These are phyloP conservation scores for Patella vulgata DNA, from an alignment of 1,140 invertebrate genomes.

Conservation along the genomic window DNA sequence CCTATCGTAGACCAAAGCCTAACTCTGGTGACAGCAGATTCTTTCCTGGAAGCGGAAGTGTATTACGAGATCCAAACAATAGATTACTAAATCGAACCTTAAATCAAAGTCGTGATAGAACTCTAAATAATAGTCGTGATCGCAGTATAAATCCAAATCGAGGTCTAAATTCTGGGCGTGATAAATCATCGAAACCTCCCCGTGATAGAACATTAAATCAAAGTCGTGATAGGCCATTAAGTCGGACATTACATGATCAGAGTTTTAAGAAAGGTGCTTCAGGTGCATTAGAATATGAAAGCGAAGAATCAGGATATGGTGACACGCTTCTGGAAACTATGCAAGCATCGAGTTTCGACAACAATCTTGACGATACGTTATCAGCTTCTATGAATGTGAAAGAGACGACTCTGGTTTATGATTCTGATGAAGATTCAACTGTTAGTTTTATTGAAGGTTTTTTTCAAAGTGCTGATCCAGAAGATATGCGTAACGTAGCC, in stretches of 20 bases:
- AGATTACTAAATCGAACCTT: background rate
- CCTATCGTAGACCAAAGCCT: too few species aligned
- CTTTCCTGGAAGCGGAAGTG: too few species aligned
- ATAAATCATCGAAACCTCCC: too few species aligned
- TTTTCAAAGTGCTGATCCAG: conserved; percentile 48
- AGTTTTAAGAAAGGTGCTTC: conserved; percentile 45
- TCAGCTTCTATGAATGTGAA: conserved; percentile 19
- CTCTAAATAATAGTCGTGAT: too few species aligned
- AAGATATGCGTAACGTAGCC: conserved; percentile 44
- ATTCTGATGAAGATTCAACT: conserved; percentile 58
- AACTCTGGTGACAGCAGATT: too few species aligned
- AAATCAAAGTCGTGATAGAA: conserved; percentile 7
- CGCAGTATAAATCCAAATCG: conserved; percentile 27
- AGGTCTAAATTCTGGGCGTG: conserved; percentile 21
- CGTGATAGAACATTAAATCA: too few species aligned
- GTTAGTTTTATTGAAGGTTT: conserved; percentile 52
- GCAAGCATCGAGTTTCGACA: conserved; percentile 62
- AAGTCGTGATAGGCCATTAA: conserved; percentile 22
- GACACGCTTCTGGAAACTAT: conserved; percentile 58
- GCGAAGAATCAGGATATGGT: conserved; percentile 63
- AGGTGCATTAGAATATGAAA: conserved; percentile 52
- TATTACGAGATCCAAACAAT: too few species aligned
- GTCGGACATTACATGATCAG: conserved; percentile 36
- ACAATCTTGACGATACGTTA: conserved; percentile 48
- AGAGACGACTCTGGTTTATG: conserved; percentile 14